phyloP scores from a whole-genome alignment of 2,113 vertebrate species.

The Axis porcinus region DNA sequence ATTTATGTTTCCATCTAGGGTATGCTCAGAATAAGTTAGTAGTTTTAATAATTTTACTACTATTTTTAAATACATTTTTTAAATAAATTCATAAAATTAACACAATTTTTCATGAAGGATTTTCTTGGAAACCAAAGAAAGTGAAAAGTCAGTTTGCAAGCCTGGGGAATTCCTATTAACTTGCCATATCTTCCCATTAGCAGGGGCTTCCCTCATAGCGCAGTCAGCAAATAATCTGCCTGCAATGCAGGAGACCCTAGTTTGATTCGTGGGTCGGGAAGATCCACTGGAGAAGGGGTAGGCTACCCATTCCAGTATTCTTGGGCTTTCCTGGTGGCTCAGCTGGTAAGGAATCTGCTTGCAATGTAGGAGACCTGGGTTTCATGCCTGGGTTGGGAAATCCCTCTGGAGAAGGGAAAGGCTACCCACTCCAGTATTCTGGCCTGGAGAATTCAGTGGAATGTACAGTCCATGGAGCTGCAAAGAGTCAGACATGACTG shows the following conservation, averaged over 20 bases:
- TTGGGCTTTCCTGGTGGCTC: neutral
- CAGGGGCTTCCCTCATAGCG: neutral
- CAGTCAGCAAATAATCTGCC: neutral
- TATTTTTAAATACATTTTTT: neutral
- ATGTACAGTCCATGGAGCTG: neutral
- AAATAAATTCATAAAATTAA: neutral
- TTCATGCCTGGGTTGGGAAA: neutral
- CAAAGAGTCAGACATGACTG: neutral
- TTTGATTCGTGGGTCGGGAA: rapidly evolving
- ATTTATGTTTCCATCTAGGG: neutral
- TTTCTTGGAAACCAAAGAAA: neutral
- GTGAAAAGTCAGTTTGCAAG: neutral
- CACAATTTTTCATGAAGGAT: neutral
- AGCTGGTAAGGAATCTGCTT: neutral
- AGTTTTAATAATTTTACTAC: neutral
- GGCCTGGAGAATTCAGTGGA: neutral
- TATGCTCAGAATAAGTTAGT: neutral
- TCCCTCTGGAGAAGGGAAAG: neutral
- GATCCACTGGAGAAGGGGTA: neutral
- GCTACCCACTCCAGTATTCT: neutral
- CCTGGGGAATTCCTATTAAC: neutral
- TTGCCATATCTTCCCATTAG: neutral
- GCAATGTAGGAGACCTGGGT: neutral
- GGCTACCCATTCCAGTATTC: neutral
- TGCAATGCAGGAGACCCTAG: neutral